phyloP scores from a whole-genome alignment of 1,140 invertebrate species.

The Calephelis virginiensis region DNA sequence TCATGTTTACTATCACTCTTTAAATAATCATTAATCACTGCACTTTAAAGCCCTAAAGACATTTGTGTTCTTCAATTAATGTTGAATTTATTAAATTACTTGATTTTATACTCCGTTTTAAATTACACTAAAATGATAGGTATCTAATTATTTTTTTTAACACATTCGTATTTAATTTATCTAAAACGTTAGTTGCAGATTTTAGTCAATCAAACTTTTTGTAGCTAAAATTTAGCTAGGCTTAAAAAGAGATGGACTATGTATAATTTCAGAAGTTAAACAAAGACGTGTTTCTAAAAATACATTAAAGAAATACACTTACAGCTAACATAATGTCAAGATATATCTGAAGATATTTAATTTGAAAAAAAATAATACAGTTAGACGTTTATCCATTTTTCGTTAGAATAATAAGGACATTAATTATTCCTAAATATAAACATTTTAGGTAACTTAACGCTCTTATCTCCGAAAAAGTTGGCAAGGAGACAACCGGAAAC shows the following conservation, averaged over 20 bases:
- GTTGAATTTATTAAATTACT: too few species aligned
- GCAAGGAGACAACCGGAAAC: too few species aligned
- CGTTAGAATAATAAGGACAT: too few species aligned
- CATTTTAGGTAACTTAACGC: too few species aligned
- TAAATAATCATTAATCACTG: not conserved
- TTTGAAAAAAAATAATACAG: too few species aligned
- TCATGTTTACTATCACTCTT: not conserved
- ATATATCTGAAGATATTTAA: slow-evolving; percentile 3
- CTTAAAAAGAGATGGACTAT: slow-evolving; percentile 5
- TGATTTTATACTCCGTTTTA: too few species aligned
- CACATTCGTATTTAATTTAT: not conserved
- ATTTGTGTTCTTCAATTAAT: too few species aligned
- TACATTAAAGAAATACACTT: slow-evolving; percentile 2
- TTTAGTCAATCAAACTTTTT: not conserved
- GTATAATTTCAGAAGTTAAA: slow-evolving; percentile 4
- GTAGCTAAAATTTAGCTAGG: not conserved
- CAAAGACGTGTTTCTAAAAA: slow-evolving; percentile 9
- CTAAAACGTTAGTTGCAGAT: not conserved
- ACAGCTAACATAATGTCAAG: not conserved
- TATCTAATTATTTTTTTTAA: too few species aligned
- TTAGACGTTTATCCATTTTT: too few species aligned
- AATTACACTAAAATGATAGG: too few species aligned
- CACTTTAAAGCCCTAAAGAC: not conserved
- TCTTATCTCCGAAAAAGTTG: too few species aligned
- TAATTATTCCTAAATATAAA: too few species aligned